Evolutionary conservation across 2,888 invertebrate genomes (phyloP), one percentile per base, ranked within the genome.

Genomic region (Eupelmus urozonus): DNA sequence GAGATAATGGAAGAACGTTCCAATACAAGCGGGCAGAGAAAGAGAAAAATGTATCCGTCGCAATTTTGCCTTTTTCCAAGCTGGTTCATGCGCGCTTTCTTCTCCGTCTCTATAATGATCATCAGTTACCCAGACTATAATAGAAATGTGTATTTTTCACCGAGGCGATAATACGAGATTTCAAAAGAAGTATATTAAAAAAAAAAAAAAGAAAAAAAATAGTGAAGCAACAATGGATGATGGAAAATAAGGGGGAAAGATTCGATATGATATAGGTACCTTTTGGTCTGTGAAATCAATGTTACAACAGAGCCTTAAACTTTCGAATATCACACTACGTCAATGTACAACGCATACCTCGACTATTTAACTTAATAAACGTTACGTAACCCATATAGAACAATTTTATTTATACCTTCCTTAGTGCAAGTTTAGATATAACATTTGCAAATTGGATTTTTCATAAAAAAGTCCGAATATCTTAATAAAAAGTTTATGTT

Each of bases 341-440:
- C 77, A 77, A 80, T 80, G 80, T 80, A 77, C 80, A 77, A 77
- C 71, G 75, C 71, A 80, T 75, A 77, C 77, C 74, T 80, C 71
- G 80, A 80, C 45, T 80, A 80, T 75, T 77, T 77, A 80, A 63
- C 80, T 80, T 70, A 80, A 80, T 80, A 80, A 80, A 80, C 66
- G 74, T 80, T 77, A 75, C 77, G 67, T 80, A 80, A 77, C 74
- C 80, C 71, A 72, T 59, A 45, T 62, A 20, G 4, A 40, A 1
- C 4, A 42, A 55, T 34, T 63, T 76, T 55, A 53, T 55, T 53
- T 9, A 13, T 53, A 16, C 40, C 20, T 20, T 53, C 2, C 18
- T 49, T 63, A 63, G 45, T 45, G 3, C 9, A 34, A 45, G 2
- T 45, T 45, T 45, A 45, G 2, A 45, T 16, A 16, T 49, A 63